Evolutionary conservation across 2,888 invertebrate genomes (phyloP), one percentile per base, ranked within the genome.

Genomic region (Heliconius cydno): DNA sequence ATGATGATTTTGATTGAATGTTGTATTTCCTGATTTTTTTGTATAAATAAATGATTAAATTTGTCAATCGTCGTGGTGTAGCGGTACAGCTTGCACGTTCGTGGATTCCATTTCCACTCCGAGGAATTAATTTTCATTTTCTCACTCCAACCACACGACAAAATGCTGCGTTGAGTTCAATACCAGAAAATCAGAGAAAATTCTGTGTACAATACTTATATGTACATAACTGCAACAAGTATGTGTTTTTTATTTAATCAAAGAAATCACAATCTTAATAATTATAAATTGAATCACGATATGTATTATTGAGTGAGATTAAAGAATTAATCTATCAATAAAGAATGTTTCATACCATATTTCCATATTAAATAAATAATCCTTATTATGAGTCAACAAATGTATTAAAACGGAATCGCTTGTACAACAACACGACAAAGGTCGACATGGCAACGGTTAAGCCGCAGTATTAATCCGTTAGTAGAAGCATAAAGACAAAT

Each of bases 401-500:
- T 74, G 74, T 63, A 74, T 74, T 65, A 63, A 52, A 74, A 74
- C 41, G 15, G 34, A 65, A 28, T 41, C 57, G 72, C 13, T 72
- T 52, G 22, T n/a, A 68, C n/a, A 68, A 72, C 81, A 79, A 82
- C 81, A 81, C 73, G 74, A 66, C 76, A 83, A 83, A 81, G 82
- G 82, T 84, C 79, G 80, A 84, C 79, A 84, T 84, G 82, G 83
- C 80, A 79, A 85, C 84, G 77, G 52, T 68, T 78, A 81, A 81
- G 65, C 80, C 74, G 70, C 70, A 82, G 88, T 87, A 88, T 90
- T 90, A 90, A 90, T 90, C 88, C 88, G 80, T 19, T 81, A 85
- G 85, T 85, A 86, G 84, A 85, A 87, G 87, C 86, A 87, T 88
- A 89, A 87, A 88, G 88, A 88, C 88, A 88, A 88, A 92, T 91